These are phyloP conservation scores for Argynnis bischoffii DNA, from an alignment of 2,888 invertebrate genomes.

Conservation along the genomic window DNA sequence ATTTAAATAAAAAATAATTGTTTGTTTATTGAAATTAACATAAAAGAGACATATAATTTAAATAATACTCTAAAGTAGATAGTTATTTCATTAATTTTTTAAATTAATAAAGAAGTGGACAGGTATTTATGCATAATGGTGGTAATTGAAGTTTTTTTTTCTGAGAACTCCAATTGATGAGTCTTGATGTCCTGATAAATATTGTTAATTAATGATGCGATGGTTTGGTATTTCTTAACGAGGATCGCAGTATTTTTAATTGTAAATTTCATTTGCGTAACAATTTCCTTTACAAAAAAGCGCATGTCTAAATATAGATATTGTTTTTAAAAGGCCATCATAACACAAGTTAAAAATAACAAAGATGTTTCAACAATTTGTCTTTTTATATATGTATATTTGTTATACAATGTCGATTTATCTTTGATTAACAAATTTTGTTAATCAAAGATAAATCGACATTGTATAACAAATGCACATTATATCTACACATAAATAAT, in stretches of 20 bases:
- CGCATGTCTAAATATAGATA: too few species aligned
- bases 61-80: not conserved
- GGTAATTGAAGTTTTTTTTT: not conserved
- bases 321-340: too few species aligned
- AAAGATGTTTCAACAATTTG: too few species aligned
- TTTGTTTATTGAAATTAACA: too few species aligned
- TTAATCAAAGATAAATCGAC: too few species aligned
- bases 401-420: too few species aligned
- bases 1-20: too few species aligned
- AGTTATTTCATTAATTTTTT: not conserved
- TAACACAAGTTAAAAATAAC: too few species aligned
- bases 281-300: too few species aligned
- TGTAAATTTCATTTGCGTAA: not conserved
- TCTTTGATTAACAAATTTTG: too few species aligned
- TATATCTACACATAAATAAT: too few species aligned
- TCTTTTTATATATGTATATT: not conserved
- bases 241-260: constrained; percentile 1
- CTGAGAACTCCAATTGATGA: constrained; percentile 4
- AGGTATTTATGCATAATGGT: not conserved
- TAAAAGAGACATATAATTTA: not conserved
- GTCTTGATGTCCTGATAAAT: not conserved
- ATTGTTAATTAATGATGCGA: not conserved
- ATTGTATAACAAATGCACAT: too few species aligned
- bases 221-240: constrained; percentile 14
- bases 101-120: constrained; percentile 4